phyloP scores from a whole-genome alignment of 2,797 vertebrate genomes.

The Craterocephalus amniculus region DNA sequence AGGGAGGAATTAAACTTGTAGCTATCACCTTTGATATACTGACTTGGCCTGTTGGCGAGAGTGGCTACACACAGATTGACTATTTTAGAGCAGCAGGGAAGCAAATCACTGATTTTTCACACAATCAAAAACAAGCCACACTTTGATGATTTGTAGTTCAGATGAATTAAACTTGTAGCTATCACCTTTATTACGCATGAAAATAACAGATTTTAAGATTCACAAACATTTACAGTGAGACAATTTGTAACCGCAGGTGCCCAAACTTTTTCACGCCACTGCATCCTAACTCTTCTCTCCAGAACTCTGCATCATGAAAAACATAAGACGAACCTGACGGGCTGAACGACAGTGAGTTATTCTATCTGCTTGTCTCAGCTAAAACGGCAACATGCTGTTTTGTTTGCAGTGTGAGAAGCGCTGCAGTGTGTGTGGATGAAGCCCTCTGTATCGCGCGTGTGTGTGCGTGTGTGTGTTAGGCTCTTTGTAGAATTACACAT shows the following conservation, averaged over 20 bases:
- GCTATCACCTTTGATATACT: too few relatives aligned
- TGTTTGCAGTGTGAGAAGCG: slow-evolving; percentile 33
- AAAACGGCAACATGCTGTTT: slow-evolving; percentile 51
- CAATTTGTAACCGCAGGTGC: not conserved
- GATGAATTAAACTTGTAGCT: too few relatives aligned
- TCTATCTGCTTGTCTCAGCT: slow-evolving; percentile 69
- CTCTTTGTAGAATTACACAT: slow-evolving; percentile 26
- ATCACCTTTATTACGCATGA: too few relatives aligned
- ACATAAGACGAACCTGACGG: slow-evolving; percentile 42
- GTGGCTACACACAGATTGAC: too few relatives aligned
- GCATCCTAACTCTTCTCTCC: slow-evolving; percentile 1
- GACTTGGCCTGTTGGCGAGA: too few relatives aligned
- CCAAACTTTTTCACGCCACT: not conserved
- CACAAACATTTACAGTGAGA: not conserved
- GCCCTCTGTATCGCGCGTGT: not conserved
- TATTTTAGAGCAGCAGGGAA: too few relatives aligned
- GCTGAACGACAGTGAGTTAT: slow-evolving; percentile 64
- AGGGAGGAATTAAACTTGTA: too few relatives aligned
- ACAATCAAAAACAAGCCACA: too few relatives aligned
- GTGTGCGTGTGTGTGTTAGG: not conserved
- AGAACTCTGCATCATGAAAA: slow-evolving; percentile 19
- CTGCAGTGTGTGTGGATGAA: slow-evolving; percentile 18
- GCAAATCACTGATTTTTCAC: too few relatives aligned
- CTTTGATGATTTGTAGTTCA: too few relatives aligned
- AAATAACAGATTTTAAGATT: not conserved